These are phyloP conservation scores for Andricus grossulariae DNA, from an alignment of 1,140 invertebrate genomes.

Conservation along the genomic window DNA sequence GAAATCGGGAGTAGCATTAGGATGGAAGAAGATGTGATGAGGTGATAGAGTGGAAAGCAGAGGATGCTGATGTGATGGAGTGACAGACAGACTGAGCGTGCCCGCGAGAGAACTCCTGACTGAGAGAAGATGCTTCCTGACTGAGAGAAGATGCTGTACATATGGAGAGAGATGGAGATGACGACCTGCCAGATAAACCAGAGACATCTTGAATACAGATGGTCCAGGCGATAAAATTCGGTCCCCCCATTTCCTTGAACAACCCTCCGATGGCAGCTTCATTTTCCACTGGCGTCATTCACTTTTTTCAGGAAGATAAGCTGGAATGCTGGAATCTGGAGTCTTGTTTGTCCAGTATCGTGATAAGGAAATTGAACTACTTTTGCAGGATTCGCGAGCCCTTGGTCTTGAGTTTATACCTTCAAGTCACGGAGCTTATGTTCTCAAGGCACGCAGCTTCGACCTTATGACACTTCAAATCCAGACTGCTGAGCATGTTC, in stretches of 20 bases:
- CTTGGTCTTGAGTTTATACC: background rate
- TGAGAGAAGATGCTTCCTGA: constrained; percentile 43
- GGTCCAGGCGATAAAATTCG: constrained; percentile 62
- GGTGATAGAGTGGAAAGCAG: constrained; percentile 55
- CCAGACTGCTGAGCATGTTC: background rate
- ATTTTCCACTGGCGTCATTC: constrained; percentile 46
- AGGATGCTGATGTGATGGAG: constrained; percentile 65
- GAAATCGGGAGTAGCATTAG: background rate
- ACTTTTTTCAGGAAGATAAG: constrained; percentile 37
- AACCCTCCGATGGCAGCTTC: constrained; percentile 45
- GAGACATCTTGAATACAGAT: constrained; percentile 67
- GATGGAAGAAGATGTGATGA: constrained; percentile 40
- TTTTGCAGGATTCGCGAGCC: background rate
- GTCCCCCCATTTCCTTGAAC: constrained; percentile 39
- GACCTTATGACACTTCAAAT: background rate
- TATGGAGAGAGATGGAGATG: constrained; percentile 40
- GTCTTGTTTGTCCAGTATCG: background rate
- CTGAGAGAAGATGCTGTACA: constrained; percentile 37
- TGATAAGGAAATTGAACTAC: constrained; percentile 10
- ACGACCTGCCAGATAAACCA: constrained; percentile 56
- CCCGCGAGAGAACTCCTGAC: constrained; percentile 46
- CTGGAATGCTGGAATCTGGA: background rate
- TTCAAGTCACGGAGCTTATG: background rate
- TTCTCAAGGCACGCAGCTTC: background rate
- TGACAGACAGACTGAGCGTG: constrained; percentile 50